A percentile compares a stretch with the other conserved stretches of the same genome.
Conservation (phyloP, 1,140 invertebrate species). For the Tachypleus tridentatus region DNA sequence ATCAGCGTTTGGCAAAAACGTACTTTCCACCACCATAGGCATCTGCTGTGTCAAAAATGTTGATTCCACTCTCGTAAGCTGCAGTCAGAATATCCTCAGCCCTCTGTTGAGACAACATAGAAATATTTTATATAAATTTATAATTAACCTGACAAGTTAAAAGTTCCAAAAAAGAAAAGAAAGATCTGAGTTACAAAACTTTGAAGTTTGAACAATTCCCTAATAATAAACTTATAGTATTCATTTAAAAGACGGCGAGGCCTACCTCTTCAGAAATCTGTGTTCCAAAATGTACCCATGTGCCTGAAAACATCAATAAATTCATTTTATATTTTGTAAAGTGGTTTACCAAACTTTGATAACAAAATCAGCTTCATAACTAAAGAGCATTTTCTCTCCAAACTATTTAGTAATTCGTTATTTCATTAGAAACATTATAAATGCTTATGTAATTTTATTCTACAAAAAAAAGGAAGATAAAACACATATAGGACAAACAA, state of each 20-base stretch:
- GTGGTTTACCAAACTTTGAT: not conserved
- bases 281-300: conserved; percentile 76
- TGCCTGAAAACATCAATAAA: conserved; percentile 43
- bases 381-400: too few relatives aligned
- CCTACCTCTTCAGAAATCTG: conserved; percentile 57
- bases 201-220: not conserved
- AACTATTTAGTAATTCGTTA: too few relatives aligned
- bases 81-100: conserved; percentile 84
- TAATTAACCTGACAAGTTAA: not conserved
- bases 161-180: not conserved
- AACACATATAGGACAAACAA: not conserved
- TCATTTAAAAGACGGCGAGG: conserved; percentile 4
- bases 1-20: conserved; percentile 2
- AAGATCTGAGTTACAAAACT: not conserved
- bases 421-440: too few relatives aligned
- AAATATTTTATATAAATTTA: conserved; percentile 1
- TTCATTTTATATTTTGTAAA: not conserved
- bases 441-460: too few relatives aligned
- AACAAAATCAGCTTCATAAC: not conserved
- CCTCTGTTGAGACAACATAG: conserved; percentile 29
- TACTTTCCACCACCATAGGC: conserved; percentile 70
- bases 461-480: too few relatives aligned
- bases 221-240: not conserved
- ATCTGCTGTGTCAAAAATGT: conserved; percentile 90
- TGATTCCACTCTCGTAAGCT: conserved; percentile 90